These are phyloP conservation scores for Coturnix japonica DNA, from an alignment of 2,113 vertebrate genomes.

Conservation along the genomic window DNA sequence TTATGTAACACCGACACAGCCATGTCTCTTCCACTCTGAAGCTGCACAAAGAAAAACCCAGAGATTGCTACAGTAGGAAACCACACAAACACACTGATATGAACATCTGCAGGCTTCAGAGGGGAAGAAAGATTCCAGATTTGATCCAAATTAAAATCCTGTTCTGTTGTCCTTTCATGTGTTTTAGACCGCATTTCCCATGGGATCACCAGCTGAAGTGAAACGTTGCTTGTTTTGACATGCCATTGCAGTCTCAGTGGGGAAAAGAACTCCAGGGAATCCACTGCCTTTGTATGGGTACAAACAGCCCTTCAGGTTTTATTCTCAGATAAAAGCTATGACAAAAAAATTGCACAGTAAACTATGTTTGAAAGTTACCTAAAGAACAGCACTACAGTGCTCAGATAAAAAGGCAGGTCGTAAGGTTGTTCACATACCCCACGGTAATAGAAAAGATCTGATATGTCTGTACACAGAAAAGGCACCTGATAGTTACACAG, in stretches of 20 bases:
- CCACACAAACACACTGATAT: neutral
- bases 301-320: constrained; percentile 47
- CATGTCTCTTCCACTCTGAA: constrained; percentile 5
- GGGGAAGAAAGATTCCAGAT: constrained; percentile 11
- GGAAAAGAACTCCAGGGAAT: constrained; percentile 24
- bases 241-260: constrained; percentile 6
- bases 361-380: neutral
- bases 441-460: neutral
- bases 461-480: constrained; percentile 44
- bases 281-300: constrained; percentile 10
- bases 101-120: constrained; percentile 51
- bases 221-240: constrained; percentile 33
- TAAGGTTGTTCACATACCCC: neutral
- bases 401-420: constrained; percentile 3
- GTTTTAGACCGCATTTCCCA: constrained; percentile 24
- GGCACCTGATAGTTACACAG: constrained; percentile 31
- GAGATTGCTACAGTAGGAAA: constrained; percentile 3
- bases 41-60: constrained; percentile 44
- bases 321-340: constrained; percentile 15
- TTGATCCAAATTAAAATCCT: constrained; percentile 30
- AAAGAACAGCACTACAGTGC: neutral
- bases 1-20: neutral
- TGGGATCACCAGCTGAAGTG: constrained; percentile 39
- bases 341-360: constrained; percentile 22
- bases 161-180: neutral